phyloP scores from a whole-genome alignment of 2,113 vertebrate genomes.

The Leucopternis melanops region DNA sequence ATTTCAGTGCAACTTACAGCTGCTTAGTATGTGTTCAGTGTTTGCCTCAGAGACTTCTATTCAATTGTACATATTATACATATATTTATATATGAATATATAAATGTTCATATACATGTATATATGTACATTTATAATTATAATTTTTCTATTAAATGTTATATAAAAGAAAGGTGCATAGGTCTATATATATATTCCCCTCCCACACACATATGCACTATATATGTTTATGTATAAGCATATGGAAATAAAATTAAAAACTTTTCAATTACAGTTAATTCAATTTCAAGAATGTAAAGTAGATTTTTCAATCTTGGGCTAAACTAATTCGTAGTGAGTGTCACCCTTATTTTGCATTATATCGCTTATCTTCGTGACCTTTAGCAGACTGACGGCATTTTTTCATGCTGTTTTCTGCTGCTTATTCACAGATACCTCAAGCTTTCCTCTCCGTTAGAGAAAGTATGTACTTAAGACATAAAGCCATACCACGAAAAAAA shows the following conservation, averaged over 20 bases:
- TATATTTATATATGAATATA: neutral
- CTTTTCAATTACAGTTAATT: neutral
- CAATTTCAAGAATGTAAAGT: neutral
- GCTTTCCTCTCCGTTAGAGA: neutral
- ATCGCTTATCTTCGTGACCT: neutral
- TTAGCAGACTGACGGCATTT: neutral
- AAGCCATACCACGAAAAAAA: neutral
- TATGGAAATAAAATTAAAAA: neutral
- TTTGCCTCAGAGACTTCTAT: neutral
- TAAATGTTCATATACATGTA: no score
- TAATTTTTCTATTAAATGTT: neutral
- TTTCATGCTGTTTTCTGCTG: neutral
- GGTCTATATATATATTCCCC: neutral
- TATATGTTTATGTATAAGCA: neutral
- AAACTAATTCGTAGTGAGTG: neutral
- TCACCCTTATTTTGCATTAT: neutral
- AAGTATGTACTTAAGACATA: neutral
- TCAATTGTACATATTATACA: rapidly evolving
- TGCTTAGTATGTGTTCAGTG: neutral
- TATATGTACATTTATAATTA: neutral
- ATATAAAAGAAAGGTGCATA: neutral
- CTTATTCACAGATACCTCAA: neutral
- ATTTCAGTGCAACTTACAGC: neutral
- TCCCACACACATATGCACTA: neutral
- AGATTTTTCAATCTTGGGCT: neutral